phyloP scores from a whole-genome alignment of 2,888 invertebrate species.

The Sepioteuthis lessoniana region DNA sequence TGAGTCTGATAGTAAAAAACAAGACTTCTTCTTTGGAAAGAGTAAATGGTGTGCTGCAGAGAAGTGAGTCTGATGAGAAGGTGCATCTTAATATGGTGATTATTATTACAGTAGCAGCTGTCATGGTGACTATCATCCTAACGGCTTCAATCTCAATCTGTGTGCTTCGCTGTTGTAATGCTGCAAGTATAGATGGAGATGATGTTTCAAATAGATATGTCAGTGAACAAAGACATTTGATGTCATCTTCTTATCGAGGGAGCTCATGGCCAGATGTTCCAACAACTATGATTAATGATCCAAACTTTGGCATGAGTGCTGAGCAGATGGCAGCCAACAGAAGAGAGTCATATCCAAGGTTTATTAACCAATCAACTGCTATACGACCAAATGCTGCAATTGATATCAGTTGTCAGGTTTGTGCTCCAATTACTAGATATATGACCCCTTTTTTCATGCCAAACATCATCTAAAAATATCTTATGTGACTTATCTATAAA shows the following conservation, averaged over 20 bases:
- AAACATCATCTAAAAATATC: neutral
- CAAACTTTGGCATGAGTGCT: neutral
- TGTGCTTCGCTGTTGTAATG: constrained; percentile 33
- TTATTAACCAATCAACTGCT: neutral
- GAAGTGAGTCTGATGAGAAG: neutral
- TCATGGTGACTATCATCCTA: neutral
- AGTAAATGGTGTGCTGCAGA: neutral
- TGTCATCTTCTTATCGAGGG: neutral
- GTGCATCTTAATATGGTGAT: constrained; percentile 33
- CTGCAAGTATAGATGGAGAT: neutral
- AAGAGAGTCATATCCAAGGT: neutral
- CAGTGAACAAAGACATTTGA: constrained; percentile 1
- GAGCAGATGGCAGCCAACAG: neutral
- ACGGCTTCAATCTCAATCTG: neutral
- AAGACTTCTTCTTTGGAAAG: neutral
- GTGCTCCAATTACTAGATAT: too few species aligned
- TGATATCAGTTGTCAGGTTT: neutral
- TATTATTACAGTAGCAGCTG: neutral
- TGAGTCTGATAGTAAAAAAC: neutral
- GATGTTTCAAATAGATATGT: constrained; percentile 15
- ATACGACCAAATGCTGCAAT: neutral
- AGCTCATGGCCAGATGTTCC: constrained; percentile 21
- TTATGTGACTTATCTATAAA: too few species aligned
- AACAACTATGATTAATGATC: constrained; percentile 11
- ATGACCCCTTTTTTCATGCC: too few species aligned